Conservation (phyloP, 2,113 vertebrate species). For the Pelmatolapia mariae region DNA sequence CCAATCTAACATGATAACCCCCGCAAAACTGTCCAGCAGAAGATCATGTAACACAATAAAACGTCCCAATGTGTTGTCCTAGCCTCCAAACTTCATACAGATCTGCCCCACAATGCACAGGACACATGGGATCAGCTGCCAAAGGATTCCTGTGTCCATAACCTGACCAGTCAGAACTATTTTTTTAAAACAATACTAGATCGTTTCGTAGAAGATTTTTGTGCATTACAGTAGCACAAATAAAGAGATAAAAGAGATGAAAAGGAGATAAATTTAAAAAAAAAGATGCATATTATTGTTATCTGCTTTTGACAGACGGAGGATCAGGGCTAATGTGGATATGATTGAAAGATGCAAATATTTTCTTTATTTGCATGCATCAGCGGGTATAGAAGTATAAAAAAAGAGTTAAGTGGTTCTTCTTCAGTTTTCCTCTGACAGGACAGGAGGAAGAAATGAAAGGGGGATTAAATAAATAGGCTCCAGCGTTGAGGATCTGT, state of each 20-base stretch:
- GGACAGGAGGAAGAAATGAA: constrained; percentile 34
- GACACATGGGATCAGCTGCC: background rate
- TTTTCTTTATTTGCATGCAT: constrained; percentile 37
- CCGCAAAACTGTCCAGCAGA: background rate
- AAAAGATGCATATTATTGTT: background rate
- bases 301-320: background rate
- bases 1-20: background rate
- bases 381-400: background rate
- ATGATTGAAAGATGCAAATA: constrained; percentile 24
- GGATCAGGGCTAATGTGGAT: background rate
- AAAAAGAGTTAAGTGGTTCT: constrained; percentile 37
- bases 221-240: background rate
- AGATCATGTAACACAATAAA: background rate
- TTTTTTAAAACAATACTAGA: background rate
- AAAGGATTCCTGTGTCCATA: background rate
- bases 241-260: background rate
- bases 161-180: background rate
- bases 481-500: constrained; percentile 45
- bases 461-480: constrained; percentile 52
- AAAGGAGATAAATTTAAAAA: background rate
- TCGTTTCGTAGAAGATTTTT: background rate
- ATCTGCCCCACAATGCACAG: background rate
- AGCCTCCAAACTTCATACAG: background rate
- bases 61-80: background rate
- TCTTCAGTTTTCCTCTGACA: constrained; percentile 36